Percentiles rank a stretch among this genome's conserved stretches.
Evolutionary conservation across 1,140 invertebrate species (phyloP).

Genomic region (Drosophila burlai): DNA sequence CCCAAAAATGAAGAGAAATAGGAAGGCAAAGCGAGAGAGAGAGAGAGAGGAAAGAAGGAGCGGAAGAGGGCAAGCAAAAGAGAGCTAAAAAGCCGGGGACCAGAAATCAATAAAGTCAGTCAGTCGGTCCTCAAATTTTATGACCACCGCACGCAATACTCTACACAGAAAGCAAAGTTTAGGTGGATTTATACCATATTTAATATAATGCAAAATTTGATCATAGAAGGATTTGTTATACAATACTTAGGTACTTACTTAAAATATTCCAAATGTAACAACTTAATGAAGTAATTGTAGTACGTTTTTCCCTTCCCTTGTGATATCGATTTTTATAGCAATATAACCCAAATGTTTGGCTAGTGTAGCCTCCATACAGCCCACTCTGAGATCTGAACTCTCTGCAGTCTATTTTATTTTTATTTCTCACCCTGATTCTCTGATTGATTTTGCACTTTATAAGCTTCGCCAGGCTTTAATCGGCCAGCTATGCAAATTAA

Average conservation of each 20-base stretch:
- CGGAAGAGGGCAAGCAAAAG: constrained; percentile 7
- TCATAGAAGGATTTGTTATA: no score
- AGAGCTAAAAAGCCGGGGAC: constrained; percentile 26
- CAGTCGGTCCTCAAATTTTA: constrained; percentile 51
- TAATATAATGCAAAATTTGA: no score
- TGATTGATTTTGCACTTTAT: constrained; percentile 83
- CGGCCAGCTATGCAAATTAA: constrained; percentile 47
- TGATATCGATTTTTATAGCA: constrained; percentile 1
- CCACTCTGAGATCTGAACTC: neutral
- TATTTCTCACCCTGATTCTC: constrained; percentile 56
- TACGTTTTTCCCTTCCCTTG: neutral
- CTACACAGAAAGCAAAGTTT: constrained; percentile 19
- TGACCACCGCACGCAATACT: constrained; percentile 69
- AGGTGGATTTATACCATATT: neutral
- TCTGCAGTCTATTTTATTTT: constrained; percentile 50
- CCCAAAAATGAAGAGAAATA: constrained; percentile 39
- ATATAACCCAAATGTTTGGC: neutral
- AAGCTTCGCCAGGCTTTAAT: constrained; percentile 67
- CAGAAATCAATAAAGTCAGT: constrained; percentile 72
- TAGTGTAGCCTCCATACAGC: constrained; percentile 9
- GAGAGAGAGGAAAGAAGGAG: constrained; percentile 2
- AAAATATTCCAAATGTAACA: no score
- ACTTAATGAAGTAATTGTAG: no score
- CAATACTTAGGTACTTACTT: no score
- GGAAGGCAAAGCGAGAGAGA: constrained; percentile 12